Evolutionary conservation across 2,888 invertebrate species (phyloP).

Genomic region (Nymphalis urticae): DNA sequence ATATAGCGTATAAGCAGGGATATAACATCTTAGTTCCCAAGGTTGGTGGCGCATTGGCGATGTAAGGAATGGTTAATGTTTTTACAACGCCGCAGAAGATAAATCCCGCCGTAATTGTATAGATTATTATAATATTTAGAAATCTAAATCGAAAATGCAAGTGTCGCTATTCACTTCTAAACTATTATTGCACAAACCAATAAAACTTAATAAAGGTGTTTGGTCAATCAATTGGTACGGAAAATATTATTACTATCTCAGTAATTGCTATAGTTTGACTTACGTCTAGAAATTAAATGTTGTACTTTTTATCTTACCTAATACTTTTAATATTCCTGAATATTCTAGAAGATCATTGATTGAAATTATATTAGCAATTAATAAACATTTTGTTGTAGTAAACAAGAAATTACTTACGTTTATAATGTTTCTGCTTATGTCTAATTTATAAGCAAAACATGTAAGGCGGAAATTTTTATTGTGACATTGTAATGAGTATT

Average conservation of each 20-base stretch:
- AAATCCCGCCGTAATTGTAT: too few species aligned
- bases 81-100: too few species aligned
- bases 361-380: conserved; percentile 13
- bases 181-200: conserved; percentile 39
- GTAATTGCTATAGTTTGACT: too few species aligned
- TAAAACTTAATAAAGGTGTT: conserved; percentile 43
- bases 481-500: conserved; percentile 21
- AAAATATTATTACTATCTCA: conserved; percentile 41
- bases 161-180: conserved; percentile 42
- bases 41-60: too few species aligned
- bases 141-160: conserved; percentile 17
- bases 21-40: too few species aligned
- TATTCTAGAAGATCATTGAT: not conserved
- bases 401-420: conserved; percentile 15
- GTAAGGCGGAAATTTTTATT: conserved; percentile 21
- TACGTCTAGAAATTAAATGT: too few species aligned
- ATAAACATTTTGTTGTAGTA: conserved; percentile 8
- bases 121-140: not conserved
- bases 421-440: conserved; percentile 21
- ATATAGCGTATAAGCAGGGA: too few species aligned
- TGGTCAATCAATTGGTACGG: conserved; percentile 40
- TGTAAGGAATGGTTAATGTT: too few species aligned
- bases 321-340: not conserved
- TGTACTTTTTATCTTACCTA: too few species aligned
- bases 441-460: conserved; percentile 25